Base-by-base conservation (phyloP, 1,140 invertebrate genomes). In the Archivesica marissinica region DNA sequence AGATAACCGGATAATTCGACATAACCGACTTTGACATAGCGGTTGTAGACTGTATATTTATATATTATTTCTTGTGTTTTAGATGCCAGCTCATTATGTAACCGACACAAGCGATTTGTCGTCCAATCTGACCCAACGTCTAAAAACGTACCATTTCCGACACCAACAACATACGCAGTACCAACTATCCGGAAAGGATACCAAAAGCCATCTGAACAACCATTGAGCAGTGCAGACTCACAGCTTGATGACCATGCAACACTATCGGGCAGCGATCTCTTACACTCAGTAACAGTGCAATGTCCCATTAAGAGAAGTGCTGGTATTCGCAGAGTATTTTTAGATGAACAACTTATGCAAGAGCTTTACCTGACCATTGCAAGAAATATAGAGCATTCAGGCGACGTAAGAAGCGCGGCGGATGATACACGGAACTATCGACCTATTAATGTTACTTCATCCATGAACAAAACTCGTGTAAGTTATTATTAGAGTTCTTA, bases 231-330 rank as follows among this genome's bases (percentile, higher is more conserved):
- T 44, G 13, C 20, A 11, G 15, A 23, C 9, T 23, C 20, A 44
- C 0, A 1, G 33, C 2, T 3, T 44, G 66, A 15, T 44, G 17
- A 28, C 6, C 52, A 17, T 28, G 13, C 44, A 3, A 23, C 35
- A 39, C 33, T 56, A 20, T 54, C 72, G 20, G 39, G 76, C n/a
- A 30, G 11, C n/a, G 1, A 17, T 41, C 20, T 59, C 20, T 25
- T 61, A 25, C 20, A 41, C 15, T 38, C 76, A 20, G 38, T 64
- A 33, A 25, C 23, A 4, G 56, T 79, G 9, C 38, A 79, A 15
- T 79, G 77, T 35, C 77, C 77, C 9, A 15, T 28, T 11, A 79
- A 79, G 35, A 79, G 77, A 66, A 64, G 59, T 35, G 25, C 61
- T 15, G 30, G 23, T 50, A 17, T 38, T 79, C 59, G 33, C 1